Base-by-base conservation (phyloP, 2,888 invertebrate genomes). In the Orgyia antiqua region DNA sequence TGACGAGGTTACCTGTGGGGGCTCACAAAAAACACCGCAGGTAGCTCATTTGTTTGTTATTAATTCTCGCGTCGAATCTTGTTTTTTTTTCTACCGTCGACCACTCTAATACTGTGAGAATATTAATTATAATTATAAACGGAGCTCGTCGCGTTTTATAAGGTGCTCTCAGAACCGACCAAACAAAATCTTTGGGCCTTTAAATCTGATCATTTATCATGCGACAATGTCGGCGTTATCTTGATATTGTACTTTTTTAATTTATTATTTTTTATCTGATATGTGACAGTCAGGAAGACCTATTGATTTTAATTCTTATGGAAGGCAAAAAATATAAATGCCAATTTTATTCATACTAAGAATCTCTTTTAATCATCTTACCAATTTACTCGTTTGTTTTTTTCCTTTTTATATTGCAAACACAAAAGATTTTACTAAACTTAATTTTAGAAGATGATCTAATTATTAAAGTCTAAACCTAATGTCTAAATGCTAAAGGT, bases 31-130 rank as follows among this genome's bases (percentile, higher is more conserved):
- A 86, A 82, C 78, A 60, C 74, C 67, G 73, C 86, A 86, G 86
- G 86, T 86, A 86, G 86, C 84, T 76, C 84, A 86, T 86, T 86
- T 86, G 86, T 86, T 86, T 86, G 83, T 86, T 86, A 86, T 86
- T 84, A 86, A 86, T 83, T 84, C 86, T 82, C 80, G 83, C 79
- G 71, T 80, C 79, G 80, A 74, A 76, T 75, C 72, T 72, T 63
- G 63, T 76, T 74, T 82, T 80, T 77, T 70, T 23, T 23, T 55
- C 15, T 55, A 58, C 60, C 65, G 62, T 70, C 80, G 72, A 69
- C 80, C 79, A 76, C 71, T 78, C 79, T 84, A 78, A 83, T 83
- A 77, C 80, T 76, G 79, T 80, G 77, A 79, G 86, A 84, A 80
- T 86, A 86, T 86, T 86, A 86, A 86, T 86, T 86, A 86, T 82